These are phyloP conservation scores for Pseudotriccus pelzelni DNA, from an alignment of 2,797 vertebrate genomes.

Conservation along the genomic window DNA sequence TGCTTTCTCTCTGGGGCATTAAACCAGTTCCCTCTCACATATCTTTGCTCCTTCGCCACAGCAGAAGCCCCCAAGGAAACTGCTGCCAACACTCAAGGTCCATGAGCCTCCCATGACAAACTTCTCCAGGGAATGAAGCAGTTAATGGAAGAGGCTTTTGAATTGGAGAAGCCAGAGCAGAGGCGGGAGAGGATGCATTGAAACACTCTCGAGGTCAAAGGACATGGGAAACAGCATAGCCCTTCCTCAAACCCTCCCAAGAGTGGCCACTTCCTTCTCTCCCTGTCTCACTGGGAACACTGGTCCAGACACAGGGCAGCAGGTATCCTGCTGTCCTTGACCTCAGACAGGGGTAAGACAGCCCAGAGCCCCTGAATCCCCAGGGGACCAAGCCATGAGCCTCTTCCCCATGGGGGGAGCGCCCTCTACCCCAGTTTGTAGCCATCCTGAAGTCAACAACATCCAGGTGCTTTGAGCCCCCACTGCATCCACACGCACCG, in stretches of 20 bases:
- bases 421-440: not conserved
- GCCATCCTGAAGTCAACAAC: not conserved
- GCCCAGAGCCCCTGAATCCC: not conserved
- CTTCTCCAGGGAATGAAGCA: not conserved
- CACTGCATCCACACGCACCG: not conserved
- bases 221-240: not conserved
- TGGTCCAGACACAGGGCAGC: not conserved
- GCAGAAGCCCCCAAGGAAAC: not conserved
- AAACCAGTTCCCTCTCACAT: not conserved
- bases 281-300: not conserved
- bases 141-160: not conserved
- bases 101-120: not conserved
- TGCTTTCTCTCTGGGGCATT: not conserved
- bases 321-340: rapidly evolving
- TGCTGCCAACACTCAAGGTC: rapidly evolving
- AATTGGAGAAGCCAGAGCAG: not conserved
- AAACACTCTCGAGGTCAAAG: not conserved
- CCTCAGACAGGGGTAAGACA: not conserved
- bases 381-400: not conserved
- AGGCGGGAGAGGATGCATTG: not conserved
- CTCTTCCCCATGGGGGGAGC: rapidly evolving
- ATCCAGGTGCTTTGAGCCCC: not conserved
- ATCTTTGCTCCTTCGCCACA: not conserved
- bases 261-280: not conserved
- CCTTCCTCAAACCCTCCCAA: not conserved